Conservation (phyloP, 1,140 invertebrate genomes). For the Conus betulinus region DNA sequence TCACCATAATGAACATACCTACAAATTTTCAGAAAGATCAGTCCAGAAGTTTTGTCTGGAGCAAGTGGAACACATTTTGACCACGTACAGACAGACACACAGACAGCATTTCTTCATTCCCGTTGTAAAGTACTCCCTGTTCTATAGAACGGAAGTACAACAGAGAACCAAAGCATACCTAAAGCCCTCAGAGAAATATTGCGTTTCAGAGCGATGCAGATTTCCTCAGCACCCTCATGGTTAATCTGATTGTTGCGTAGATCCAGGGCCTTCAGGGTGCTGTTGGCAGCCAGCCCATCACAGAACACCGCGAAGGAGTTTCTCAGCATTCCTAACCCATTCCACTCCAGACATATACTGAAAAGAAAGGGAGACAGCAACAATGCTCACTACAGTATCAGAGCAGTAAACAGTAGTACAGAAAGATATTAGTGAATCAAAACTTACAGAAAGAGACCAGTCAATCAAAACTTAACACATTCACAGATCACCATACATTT, state of each 20-base stretch:
- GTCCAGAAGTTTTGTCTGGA: too few species aligned
- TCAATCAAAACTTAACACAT: too few species aligned
- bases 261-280: slow-evolving; percentile 68
- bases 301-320: slow-evolving; percentile 73
- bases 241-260: slow-evolving; percentile 76
- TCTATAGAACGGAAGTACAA: too few species aligned
- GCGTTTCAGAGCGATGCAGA: slow-evolving; percentile 67
- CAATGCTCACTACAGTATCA: slow-evolving; percentile 10
- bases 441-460: not conserved
- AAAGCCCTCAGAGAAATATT: slow-evolving; percentile 69
- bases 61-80: too few species aligned
- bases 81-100: too few species aligned
- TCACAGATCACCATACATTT: not conserved
- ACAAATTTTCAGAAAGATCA: too few species aligned
- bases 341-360: slow-evolving; percentile 75
- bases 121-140: too few species aligned
- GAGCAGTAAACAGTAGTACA: not conserved
- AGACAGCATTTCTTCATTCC: too few species aligned
- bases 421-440: too few species aligned
- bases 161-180: slow-evolving; percentile 54
- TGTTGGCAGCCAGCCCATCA: slow-evolving; percentile 71
- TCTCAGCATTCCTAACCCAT: slow-evolving; percentile 74
- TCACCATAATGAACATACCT: too few species aligned
- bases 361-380: not conserved
- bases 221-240: slow-evolving; percentile 71